These are phyloP conservation scores for Calephelis perditalis DNA, from an alignment of 2,888 invertebrate species.

Conservation along the genomic window DNA sequence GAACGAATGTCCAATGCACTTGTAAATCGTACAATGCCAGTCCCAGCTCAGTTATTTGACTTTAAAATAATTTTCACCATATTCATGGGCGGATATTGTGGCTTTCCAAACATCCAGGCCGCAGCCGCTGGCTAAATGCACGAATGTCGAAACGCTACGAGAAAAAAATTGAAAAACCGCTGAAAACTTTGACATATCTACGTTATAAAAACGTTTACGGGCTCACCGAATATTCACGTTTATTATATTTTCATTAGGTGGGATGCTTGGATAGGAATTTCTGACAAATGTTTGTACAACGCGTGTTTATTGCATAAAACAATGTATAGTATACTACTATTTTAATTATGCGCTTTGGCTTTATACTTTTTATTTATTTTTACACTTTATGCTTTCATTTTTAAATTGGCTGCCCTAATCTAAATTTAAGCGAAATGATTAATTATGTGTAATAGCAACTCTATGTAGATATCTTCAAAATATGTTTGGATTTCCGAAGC, in stretches of 20 bases:
- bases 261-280: neutral
- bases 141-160: constrained; percentile 15
- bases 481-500: too few species aligned
- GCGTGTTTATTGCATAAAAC: too few species aligned
- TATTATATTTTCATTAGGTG: constrained; percentile 6
- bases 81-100: constrained; percentile 20
- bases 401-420: too few species aligned
- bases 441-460: too few species aligned
- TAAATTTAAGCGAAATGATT: too few species aligned
- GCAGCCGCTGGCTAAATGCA: constrained; percentile 17
- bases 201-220: neutral
- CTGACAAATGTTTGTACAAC: too few species aligned
- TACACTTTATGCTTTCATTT: too few species aligned
- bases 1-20: neutral
- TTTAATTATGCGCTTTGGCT: too few species aligned
- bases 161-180: constrained; percentile 12
- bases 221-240: neutral
- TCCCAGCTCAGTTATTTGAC: constrained; percentile 7
- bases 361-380: too few species aligned
- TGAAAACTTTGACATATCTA: constrained; percentile 20
- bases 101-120: constrained; percentile 20
- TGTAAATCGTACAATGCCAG: neutral
- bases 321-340: too few species aligned
- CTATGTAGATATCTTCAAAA: too few species aligned
- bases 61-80: constrained; percentile 14